Evolutionary conservation across 2,888 invertebrate genomes (phyloP), one percentile per base, ranked within the genome.

Genomic region (Shargacucullia verbasci): DNA sequence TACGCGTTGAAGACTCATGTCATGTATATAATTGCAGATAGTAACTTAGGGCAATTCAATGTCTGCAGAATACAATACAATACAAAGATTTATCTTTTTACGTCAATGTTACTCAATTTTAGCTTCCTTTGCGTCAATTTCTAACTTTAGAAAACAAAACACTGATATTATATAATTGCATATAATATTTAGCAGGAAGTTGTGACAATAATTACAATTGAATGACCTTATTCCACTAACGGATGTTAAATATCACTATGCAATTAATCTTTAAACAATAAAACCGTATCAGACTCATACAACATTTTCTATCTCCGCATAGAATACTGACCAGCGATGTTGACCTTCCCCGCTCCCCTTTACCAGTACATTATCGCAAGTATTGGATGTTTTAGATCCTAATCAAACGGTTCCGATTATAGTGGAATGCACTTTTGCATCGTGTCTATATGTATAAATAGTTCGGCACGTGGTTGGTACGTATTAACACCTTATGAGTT

Each of bases 391-490:
- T 44, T 47, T 45, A 33, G 41, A 54, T 69, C 34, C 34, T 62
- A 75, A 72, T 73, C 69, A 57, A 31, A 68, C 29, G 56, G 82
- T 54, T 80, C 86, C 68, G 35, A 53, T 59, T 80, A 82, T 54
- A 73, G 58, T 84, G 84, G 84, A 58, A 46, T 65, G 49, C 40
- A 61, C 53, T 76, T 60, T 47, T 59, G 70, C 61, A 71, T 73
- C 59, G 49, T 62, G 53, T 60, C 64, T 67, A 74, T 58, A 81
- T 50, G 40, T 81, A 85, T 79, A 84, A 50, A 76, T 79, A 76
- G 50, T 58, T 40, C 39, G 78, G 75, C 90, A 89, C 89, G 88
- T 90, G 90, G 89, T 88, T 63, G 54, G 85, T 83, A 82, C 55
- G 70, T 77, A 84, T 60, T 60, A 53, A 69, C 67, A 64, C 57